Percentiles rank a stretch among this genome's conserved stretches.
Evolutionary conservation across 2,888 invertebrate species (phyloP).

Genomic region (Monochamus alternatus): DNA sequence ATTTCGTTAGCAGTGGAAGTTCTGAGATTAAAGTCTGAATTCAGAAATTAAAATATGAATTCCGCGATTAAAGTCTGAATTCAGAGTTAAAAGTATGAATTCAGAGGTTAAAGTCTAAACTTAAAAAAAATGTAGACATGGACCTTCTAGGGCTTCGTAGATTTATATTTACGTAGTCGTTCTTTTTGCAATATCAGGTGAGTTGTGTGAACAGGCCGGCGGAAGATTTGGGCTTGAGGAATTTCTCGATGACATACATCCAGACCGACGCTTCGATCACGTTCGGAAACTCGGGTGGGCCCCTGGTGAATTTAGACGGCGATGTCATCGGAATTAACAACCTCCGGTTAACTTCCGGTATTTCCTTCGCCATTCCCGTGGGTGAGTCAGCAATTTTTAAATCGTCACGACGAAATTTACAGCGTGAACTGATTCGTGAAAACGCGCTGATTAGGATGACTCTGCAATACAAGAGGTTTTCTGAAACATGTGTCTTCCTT

Average conservation of each 20-base stretch:
- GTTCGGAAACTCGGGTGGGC: slow-evolving; percentile 96
- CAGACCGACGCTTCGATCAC: slow-evolving; percentile 97
- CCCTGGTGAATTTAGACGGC: slow-evolving; percentile 92
- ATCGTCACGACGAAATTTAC: too few species aligned
- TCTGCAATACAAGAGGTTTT: neutral
- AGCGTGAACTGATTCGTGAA: neutral
- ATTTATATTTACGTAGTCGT: too few species aligned
- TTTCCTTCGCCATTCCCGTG: slow-evolving; percentile 95
- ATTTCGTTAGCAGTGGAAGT: too few species aligned
- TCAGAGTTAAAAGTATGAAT: too few species aligned
- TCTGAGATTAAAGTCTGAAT: too few species aligned
- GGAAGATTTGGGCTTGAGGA: slow-evolving; percentile 80
- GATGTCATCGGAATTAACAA: slow-evolving; percentile 95
- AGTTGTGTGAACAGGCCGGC: slow-evolving; percentile 77
- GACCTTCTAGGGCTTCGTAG: too few species aligned
- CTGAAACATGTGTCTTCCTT: too few species aligned
- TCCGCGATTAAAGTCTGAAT: too few species aligned
- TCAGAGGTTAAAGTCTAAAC: too few species aligned
- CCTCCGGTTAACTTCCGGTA: slow-evolving; percentile 93
- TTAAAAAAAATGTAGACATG: too few species aligned
- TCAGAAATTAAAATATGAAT: too few species aligned
- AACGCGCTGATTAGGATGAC: neutral
- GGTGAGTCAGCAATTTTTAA: slow-evolving; percentile 54
- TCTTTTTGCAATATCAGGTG: slow-evolving; percentile 57
- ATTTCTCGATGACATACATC: slow-evolving; percentile 83